These are phyloP conservation scores for Peromyscus maniculatus DNA, from an alignment of 2,113 vertebrate genomes.

Conservation along the genomic window DNA sequence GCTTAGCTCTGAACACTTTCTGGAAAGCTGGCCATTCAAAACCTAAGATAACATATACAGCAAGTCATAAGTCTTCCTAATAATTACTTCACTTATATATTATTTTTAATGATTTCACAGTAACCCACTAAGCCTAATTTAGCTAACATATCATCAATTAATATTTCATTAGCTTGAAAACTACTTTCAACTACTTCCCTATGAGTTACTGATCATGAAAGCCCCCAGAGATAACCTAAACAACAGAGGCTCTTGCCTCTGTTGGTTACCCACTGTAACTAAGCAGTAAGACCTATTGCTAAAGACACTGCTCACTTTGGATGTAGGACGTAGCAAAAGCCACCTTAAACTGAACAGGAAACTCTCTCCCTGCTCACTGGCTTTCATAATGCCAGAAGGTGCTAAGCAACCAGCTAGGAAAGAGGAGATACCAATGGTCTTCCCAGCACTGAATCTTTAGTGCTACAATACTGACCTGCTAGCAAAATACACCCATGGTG, in stretches of 20 bases:
- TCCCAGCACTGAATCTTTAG: neutral
- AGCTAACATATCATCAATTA: constrained; percentile 20
- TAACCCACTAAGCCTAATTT: constrained; percentile 1
- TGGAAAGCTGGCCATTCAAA: constrained; percentile 85
- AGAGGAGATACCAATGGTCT: no score
- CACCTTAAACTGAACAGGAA: neutral
- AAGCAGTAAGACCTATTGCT: neutral
- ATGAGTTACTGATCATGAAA: neutral
- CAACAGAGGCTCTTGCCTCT: neutral
- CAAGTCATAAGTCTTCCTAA: neutral
- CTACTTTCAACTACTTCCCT: neutral
- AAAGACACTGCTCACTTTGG: neutral
- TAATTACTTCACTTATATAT: neutral
- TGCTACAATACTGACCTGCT: neutral
- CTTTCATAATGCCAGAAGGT: neutral
- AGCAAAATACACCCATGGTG: neutral
- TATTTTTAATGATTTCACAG: neutral
- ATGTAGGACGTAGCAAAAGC: neutral
- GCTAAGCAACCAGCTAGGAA: neutral
- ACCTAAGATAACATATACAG: constrained; percentile 76
- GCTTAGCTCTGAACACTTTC: constrained; percentile 86
- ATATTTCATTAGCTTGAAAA: constrained; percentile 42
- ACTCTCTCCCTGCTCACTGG: neutral
- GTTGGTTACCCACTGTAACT: no score
- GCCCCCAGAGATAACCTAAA: neutral